A percentile compares a stretch with the other conserved stretches of the same genome.
These are phyloP conservation scores for Phymorhynchus buccinoides DNA, from an alignment of 1,140 invertebrate species.

Conservation along the genomic window DNA sequence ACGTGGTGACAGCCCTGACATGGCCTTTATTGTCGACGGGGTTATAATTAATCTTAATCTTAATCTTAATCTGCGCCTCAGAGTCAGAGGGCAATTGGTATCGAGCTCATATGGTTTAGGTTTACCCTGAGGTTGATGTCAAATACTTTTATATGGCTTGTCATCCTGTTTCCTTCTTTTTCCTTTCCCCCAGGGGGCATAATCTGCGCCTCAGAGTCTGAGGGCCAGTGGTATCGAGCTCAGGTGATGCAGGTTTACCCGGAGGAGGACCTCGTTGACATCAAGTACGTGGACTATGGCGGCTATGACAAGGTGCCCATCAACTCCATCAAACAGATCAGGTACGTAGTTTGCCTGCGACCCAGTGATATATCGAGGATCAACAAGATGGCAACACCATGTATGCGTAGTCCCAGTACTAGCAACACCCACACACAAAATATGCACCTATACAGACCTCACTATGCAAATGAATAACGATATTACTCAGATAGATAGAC, in stretches of 20 bases:
- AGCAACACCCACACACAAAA: not conserved
- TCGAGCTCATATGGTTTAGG: constrained; percentile 85
- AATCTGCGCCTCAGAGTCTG: constrained; percentile 87
- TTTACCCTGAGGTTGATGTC: constrained; percentile 79
- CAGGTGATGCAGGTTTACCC: constrained; percentile 80
- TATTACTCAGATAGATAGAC: too few species aligned
- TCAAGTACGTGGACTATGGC: constrained; percentile 94
- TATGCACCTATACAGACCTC: too few species aligned
- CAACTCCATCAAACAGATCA: constrained; percentile 85
- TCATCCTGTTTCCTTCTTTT: too few species aligned
- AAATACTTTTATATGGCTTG: too few species aligned
- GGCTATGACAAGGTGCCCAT: constrained; percentile 88
- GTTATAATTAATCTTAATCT: too few species aligned
- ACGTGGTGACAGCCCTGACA: too few species aligned
- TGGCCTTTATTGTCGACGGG: too few species aligned
- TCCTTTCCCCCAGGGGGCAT: constrained; percentile 86
- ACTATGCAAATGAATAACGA: too few species aligned
- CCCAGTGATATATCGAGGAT: too few species aligned
- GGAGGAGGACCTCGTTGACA: constrained; percentile 79
- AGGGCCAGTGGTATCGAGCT: constrained; percentile 89
- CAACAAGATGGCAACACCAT: not conserved
- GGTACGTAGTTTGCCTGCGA: constrained; percentile 52
- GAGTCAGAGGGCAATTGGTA: constrained; percentile 87
- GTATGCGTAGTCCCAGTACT: not conserved
- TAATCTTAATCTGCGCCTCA: too few species aligned